Base-by-base conservation (phyloP, 2,113 vertebrate genomes). In the Ictalurus punctatus region DNA sequence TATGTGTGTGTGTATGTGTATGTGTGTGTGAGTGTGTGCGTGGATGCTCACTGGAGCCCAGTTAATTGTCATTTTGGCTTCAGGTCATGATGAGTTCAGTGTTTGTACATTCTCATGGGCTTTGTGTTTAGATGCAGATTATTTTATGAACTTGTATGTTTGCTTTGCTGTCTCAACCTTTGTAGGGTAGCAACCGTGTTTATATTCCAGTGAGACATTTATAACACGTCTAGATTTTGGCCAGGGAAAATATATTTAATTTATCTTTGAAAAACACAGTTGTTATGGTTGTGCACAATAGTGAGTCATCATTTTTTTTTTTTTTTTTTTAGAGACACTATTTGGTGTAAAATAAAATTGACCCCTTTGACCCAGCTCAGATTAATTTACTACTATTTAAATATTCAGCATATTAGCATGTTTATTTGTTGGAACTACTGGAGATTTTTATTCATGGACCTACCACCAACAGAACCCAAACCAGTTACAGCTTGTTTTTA, bases 41-140 rank as follows among this genome's bases (percentile, higher is more conserved):
- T 82, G 10, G 27, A 34, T 56, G n/a, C 54, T 19, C n/a, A 34
- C 5, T 30, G 34, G 25, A 54, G 25, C 34, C 30, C 4, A 63
- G 56, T 83, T 59, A 8, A 63, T 25, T 83, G 30, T 83, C 40
- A 63, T 83, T 83, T 83, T 63, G 30, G 19, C 80, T 63, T 21
- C 6, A 82, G n/a, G 1, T 61, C 8, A 37, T 12, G 16, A 61
- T 37, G 56, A 23, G 14, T 19, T 30, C 52, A 30, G n/a, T 10
- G n/a, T 83, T 83, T 61, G 7, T 80, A 80, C 16, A 54, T n/a
- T 27, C 23, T 52, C 44, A 9, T 52, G 4, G 21, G 44, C 25
- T 27, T 78, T 27, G 44, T 52, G 23, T 78, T 25, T 14, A 79
- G 23, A 52, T n/a, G 44, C 44, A 16, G n/a, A 16, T 2, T 25